Conservation (phyloP, 2,888 invertebrate genomes). For the Sminthurinus aureus region DNA sequence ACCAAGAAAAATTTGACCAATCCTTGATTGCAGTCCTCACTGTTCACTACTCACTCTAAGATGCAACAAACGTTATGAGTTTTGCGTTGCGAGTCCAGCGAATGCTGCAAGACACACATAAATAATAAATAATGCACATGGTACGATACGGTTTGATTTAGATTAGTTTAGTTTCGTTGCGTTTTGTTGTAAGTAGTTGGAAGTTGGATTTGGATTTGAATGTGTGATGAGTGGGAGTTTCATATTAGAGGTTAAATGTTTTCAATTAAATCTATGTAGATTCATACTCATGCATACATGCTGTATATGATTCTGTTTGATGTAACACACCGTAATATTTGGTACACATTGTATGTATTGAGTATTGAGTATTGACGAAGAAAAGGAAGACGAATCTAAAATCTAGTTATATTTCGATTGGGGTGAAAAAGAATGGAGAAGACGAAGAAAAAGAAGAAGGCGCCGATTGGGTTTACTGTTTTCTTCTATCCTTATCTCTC, state of each 20-base stretch:
- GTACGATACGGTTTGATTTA: neutral
- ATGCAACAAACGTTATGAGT: too few species aligned
- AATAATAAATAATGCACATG: neutral
- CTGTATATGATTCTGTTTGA: neutral
- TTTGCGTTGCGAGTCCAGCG: too few species aligned
- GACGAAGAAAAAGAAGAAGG: conserved; percentile 2
- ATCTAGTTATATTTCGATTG: conserved; percentile 7
- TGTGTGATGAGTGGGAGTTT: neutral
- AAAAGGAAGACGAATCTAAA: neutral
- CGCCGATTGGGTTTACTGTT: conserved; percentile 37
- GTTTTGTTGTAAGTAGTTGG: neutral
- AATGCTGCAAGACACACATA: too few species aligned
- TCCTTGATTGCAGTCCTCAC: too few species aligned
- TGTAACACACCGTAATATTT: neutral
- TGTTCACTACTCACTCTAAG: too few species aligned
- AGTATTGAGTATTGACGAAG: neutral
- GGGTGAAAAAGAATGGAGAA: conserved; percentile 18
- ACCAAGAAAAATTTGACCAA: too few species aligned
- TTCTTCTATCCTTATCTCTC: conserved; percentile 26
- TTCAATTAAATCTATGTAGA: conserved; percentile 16
- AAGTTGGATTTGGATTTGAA: neutral
- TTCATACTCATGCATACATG: neutral
- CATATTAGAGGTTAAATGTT: conserved; percentile 1
- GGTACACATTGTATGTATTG: neutral
- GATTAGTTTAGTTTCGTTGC: neutral